Evolutionary conservation across 2,113 vertebrate genomes (phyloP).

Genomic region (Brachyhypopomus gauderio): DNA sequence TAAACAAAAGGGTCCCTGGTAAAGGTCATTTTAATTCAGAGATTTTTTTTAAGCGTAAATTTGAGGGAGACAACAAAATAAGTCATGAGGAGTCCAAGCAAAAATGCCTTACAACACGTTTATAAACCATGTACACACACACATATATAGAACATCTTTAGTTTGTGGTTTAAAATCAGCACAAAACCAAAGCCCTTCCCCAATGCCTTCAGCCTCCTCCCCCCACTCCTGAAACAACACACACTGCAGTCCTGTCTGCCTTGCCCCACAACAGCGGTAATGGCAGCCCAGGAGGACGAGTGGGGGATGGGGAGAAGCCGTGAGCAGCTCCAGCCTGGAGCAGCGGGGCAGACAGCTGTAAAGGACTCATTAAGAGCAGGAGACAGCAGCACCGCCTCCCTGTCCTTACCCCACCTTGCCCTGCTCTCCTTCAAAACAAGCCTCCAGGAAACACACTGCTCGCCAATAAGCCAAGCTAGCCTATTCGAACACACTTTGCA

Average conservation of each 20-base stretch:
- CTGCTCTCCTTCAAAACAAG: neutral
- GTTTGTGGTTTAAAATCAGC: no score
- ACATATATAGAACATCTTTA: neutral
- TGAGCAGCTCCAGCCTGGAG: neutral
- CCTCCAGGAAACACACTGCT: neutral
- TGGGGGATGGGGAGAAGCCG: conserved; percentile 43
- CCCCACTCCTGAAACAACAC: neutral
- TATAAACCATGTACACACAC: neutral
- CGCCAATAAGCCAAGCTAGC: neutral
- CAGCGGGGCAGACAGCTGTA: conserved; percentile 38
- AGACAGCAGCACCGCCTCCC: neutral
- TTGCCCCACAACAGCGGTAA: conserved; percentile 3
- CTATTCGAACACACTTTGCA: neutral
- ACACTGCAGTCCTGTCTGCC: neutral
- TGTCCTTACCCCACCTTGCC: neutral
- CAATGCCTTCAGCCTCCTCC: neutral
- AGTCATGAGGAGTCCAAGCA: neutral
- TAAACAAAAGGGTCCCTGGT: neutral
- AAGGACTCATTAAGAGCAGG: conserved; percentile 29
- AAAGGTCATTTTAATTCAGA: no score
- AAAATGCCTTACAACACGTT: neutral
- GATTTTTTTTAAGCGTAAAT: no score
- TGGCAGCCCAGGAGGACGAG: conserved; percentile 1
- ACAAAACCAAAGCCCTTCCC: neutral
- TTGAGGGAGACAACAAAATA: neutral